Base-by-base conservation (phyloP, 2,113 vertebrate genomes). In the Poicephalus gulielmi region DNA sequence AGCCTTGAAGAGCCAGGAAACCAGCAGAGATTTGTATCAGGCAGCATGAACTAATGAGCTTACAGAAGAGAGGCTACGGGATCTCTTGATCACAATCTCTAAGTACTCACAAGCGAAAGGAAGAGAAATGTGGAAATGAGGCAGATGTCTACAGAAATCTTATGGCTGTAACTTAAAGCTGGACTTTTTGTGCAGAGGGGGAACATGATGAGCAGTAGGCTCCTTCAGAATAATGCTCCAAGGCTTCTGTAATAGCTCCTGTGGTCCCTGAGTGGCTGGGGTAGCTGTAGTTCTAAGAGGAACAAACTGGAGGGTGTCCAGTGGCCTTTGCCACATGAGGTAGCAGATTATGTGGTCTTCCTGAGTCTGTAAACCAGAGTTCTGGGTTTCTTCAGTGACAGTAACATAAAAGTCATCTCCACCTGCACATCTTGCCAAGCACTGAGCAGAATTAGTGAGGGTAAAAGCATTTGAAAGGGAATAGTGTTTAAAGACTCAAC, bases 1-100 rank as follows among this genome's bases (percentile, higher is more conserved):
- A 95, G 67, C 70, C 84, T 82, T 57, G 39, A 76, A 95, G 87
- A 94, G 63, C 63, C 75, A 59, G 84, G 89, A 92, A 92, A 91
- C 55, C 50, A 88, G 76, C 60, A 88, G 59, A 95, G 87, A 83
- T 94, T 0, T 1, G 9, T 85, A 91, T 94, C 87, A 24, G 63
- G 39, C 46, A 70, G 68, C 1, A 3, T 60, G 63, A 93, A 50
- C 87, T 93, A 91, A 30, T 33, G 79, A 94, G 73, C 64, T 92
- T 81, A 70, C 63, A 77, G 88, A 84, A 74, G 44, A 83, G 60
- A 91, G 79, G 31, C 68, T 83, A 73, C 76, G 17, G 77, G 57
- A 67, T 76, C 63, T 64, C 39, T 82, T 87, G 84, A 95, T 96
- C 70, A 23, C 52, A 82, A 83, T 95, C 91, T 95, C 63, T 18